Evolutionary conservation across 1,140 invertebrate species (phyloP).

Genomic region (Episyrphus balteatus): DNA sequence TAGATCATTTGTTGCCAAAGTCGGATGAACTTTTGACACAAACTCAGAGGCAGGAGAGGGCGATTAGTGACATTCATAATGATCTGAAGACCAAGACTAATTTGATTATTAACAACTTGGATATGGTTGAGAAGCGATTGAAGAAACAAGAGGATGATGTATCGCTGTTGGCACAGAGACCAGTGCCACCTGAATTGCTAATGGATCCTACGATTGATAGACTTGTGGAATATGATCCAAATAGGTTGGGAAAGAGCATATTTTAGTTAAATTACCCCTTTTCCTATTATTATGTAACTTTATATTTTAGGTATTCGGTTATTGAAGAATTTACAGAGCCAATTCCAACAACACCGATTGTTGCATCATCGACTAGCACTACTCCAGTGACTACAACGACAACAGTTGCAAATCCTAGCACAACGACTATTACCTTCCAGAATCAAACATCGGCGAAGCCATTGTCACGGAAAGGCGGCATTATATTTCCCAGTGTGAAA

Average conservation of each 20-base stretch:
- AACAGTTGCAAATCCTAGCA: slow-evolving; percentile 3
- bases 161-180: slow-evolving; percentile 48
- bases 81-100: slow-evolving; percentile 72
- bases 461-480: slow-evolving; percentile 52
- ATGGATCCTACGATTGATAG: slow-evolving; percentile 66
- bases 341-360: slow-evolving; percentile 22
- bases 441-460: slow-evolving; percentile 18
- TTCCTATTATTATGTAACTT: neutral
- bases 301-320: slow-evolving; percentile 19
- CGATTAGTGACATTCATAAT: slow-evolving; percentile 75
- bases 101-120: slow-evolving; percentile 76
- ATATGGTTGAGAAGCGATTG: slow-evolving; percentile 69
- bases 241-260: slow-evolving; percentile 38
- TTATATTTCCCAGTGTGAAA: slow-evolving; percentile 83
- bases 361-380: neutral
- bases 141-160: slow-evolving; percentile 70
- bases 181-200: slow-evolving; percentile 57
- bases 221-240: slow-evolving; percentile 62
- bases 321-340: slow-evolving; percentile 33
- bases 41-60: slow-evolving; percentile 73
- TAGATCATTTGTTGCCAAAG: slow-evolving; percentile 72
- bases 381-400: slow-evolving; percentile 7
- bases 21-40: slow-evolving; percentile 74
- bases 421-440: neutral
- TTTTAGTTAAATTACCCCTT: neutral